Base-by-base conservation (phyloP, 2,797 vertebrate genomes). In the Coregonus sp. region DNA sequence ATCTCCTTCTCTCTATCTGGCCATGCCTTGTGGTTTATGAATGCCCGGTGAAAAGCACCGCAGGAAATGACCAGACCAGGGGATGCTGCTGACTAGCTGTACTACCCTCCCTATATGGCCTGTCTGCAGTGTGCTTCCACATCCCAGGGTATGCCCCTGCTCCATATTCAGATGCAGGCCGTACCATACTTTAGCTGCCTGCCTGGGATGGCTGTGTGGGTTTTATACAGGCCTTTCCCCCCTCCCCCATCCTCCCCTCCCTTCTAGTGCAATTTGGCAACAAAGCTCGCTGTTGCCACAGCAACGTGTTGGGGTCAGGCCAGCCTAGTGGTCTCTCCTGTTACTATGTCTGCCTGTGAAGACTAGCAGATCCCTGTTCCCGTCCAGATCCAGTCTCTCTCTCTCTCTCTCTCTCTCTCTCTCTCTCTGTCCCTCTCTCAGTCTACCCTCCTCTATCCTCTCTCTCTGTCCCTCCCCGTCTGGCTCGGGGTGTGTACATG, bases 241-340 rank as follows among this genome's bases (percentile, higher is more conserved):
- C 25, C 25, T 25, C 33, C 18, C 29, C 50, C 50, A 51, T 15
- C 2, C 14, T n/a, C 63, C 50, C 14, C 73, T 25, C 15, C 71
- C 54, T 81, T 82, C 84, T 83, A 78, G 75, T 87, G 87, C 76
- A 85, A 88, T 79, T 86, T 86, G 88, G 87, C 85, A 90, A 90
- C 89, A 89, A 86, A 89, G 88, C 84, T 82, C 86, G 75, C 88
- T 85, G 90, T 93, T 91, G 87, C 91, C 87, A 90, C 86, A 87
- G 92, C 86, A 91, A 92, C 89, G 2, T 80, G 80, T 86, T 83
- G 66, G 79, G 89, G 92, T 92, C 90, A 91, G 84, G 87, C 85
- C 86, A 87, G 88, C 85, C 31, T 78, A 89, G 87, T 78, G 63
- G 79, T 87, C 80, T 86, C 89, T 87, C 74, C 84, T 86, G 78